phyloP scores from a whole-genome alignment of 2,113 vertebrate species.

The Speoplatyrhinus poulsoni region DNA sequence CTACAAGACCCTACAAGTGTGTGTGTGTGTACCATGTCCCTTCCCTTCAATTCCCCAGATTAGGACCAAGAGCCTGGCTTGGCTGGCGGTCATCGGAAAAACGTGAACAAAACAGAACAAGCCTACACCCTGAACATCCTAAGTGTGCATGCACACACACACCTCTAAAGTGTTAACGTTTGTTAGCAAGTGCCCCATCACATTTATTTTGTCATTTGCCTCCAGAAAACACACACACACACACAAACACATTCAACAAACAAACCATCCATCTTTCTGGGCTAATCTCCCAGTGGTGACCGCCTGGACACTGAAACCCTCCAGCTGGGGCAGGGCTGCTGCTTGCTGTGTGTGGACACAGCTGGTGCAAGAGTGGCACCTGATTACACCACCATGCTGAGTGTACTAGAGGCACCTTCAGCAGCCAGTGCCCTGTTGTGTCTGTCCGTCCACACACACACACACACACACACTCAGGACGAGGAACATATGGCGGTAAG shows the following conservation, averaged over 20 bases:
- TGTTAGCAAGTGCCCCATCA: constrained; percentile 16
- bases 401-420: constrained; percentile 56
- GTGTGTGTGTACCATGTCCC: too few species aligned
- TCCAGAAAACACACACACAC: constrained; percentile 31
- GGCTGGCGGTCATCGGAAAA: too few species aligned
- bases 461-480: constrained; percentile 26
- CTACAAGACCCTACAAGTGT: neutral
- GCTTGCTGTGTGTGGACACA: constrained; percentile 68
- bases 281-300: constrained; percentile 59
- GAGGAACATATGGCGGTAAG: too few species aligned
- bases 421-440: constrained; percentile 55
- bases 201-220: constrained; percentile 29
- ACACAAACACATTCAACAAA: constrained; percentile 46
- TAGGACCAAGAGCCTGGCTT: too few species aligned
- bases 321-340: constrained; percentile 47
- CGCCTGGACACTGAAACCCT: constrained; percentile 55
- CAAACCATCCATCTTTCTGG: constrained; percentile 30
- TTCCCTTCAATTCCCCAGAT: too few species aligned
- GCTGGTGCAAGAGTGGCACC: constrained; percentile 65
- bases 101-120: too few species aligned
- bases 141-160: neutral
- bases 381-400: constrained; percentile 64
- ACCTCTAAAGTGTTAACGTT: neutral
- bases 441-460: constrained; percentile 43
- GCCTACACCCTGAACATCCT: too few species aligned